Conservation (phyloP, 2,113 vertebrate species). For the Indri indri region DNA sequence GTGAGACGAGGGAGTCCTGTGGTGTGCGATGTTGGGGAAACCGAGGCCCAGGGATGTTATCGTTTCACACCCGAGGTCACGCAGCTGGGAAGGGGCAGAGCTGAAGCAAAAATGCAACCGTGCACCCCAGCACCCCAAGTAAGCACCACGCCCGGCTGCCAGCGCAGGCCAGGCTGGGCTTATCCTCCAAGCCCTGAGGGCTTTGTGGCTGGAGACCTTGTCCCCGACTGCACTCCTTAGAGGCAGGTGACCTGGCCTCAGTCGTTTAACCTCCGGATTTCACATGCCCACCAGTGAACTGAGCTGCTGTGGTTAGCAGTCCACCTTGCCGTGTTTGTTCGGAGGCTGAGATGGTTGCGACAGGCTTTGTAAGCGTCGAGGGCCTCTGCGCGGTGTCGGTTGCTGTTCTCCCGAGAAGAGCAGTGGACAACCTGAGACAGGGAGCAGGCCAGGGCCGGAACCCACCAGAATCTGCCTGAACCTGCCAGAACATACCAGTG, state of each 20-base stretch:
- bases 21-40: rapidly evolving
- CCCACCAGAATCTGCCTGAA: background rate
- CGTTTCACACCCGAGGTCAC: background rate
- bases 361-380: background rate
- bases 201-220: background rate
- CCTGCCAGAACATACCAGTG: background rate
- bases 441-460: background rate
- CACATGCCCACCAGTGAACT: rapidly evolving
- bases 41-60: background rate
- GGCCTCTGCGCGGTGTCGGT: background rate
- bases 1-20: background rate
- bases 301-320: background rate
- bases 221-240: background rate
- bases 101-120: rapidly evolving
- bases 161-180: background rate
- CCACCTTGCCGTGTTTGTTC: rapidly evolving
- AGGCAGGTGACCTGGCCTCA: background rate
- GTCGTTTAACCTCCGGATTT: background rate
- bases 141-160: rapidly evolving
- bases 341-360: background rate
- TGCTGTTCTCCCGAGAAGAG: background rate
- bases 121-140: rapidly evolving
- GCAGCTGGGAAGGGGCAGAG: background rate
- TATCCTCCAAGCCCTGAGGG: background rate
- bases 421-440: rapidly evolving